Evolutionary conservation across 2,113 vertebrate genomes (phyloP).

Genomic region (Kryptolebias marmoratus): DNA sequence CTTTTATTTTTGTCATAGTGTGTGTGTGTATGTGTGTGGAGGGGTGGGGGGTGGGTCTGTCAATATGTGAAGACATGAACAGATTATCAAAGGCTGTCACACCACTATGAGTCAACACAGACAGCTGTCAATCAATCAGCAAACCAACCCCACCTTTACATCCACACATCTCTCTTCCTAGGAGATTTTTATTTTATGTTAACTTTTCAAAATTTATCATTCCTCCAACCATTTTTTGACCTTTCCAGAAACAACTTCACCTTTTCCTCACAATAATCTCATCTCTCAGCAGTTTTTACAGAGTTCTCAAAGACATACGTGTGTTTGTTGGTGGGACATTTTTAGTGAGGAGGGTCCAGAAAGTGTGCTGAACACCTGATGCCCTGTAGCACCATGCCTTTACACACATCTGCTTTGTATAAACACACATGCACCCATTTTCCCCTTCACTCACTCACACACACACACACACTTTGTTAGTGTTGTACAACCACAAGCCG

Average conservation of each 20-base stretch:
- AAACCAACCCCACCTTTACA: not conserved
- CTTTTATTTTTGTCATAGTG: not conserved
- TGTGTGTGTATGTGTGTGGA: not conserved
- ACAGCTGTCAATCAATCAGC: slow-evolving; percentile 36
- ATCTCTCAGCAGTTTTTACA: slow-evolving; percentile 52
- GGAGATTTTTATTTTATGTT: slow-evolving; percentile 12
- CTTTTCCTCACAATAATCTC: slow-evolving; percentile 36
- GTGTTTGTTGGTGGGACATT: slow-evolving; percentile 41
- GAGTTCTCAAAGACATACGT: slow-evolving; percentile 43
- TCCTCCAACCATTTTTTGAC: slow-evolving; percentile 57
- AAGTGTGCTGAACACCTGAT: slow-evolving; percentile 49
- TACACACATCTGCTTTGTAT: slow-evolving; percentile 13
- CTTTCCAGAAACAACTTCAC: slow-evolving; percentile 47
- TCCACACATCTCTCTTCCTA: not conserved
- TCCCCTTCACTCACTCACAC: slow-evolving; percentile 1
- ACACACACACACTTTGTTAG: slow-evolving; percentile 13
- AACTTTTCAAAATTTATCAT: slow-evolving; percentile 26
- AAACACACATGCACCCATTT: slow-evolving; percentile 8
- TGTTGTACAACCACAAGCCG: slow-evolving; percentile 51
- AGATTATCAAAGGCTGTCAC: slow-evolving; percentile 25
- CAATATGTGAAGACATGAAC: not conserved
- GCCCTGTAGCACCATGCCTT: slow-evolving; percentile 43
- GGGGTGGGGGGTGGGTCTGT: not conserved
- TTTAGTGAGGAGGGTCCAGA: slow-evolving; percentile 55
- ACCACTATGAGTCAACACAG: slow-evolving; percentile 4